Conservation (phyloP, 2,888 invertebrate species). For the Sesia bembeciformis region DNA sequence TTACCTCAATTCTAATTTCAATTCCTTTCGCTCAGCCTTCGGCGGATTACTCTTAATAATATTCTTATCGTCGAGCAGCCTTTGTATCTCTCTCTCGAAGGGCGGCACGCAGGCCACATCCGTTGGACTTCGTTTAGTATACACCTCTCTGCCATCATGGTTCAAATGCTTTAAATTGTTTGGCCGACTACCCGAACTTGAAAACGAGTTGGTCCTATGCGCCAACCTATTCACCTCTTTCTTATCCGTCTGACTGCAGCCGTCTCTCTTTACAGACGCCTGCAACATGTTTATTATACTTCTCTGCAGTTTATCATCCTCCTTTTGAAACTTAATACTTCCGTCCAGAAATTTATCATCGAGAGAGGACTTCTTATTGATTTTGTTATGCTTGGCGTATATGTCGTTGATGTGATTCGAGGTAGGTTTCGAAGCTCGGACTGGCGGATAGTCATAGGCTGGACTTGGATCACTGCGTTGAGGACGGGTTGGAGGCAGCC, state of each 20-base stretch:
- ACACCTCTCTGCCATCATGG: constrained; percentile 61
- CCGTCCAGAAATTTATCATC: constrained; percentile 59
- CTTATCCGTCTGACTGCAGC: constrained; percentile 79
- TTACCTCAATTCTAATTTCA: constrained; percentile 74
- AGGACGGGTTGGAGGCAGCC: constrained; percentile 55
- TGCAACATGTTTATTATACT: constrained; percentile 71
- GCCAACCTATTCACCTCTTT: constrained; percentile 68
- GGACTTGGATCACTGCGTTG: constrained; percentile 72
- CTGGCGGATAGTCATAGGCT: constrained; percentile 74
- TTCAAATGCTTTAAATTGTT: constrained; percentile 71
- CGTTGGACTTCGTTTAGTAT: constrained; percentile 60
- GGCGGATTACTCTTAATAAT: constrained; percentile 75
- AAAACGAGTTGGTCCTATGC: constrained; percentile 66
- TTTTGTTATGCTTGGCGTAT: constrained; percentile 52
- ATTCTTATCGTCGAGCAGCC: constrained; percentile 83
- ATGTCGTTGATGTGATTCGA: constrained; percentile 51
- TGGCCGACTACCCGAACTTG: constrained; percentile 66
- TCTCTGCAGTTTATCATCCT: constrained; percentile 63
- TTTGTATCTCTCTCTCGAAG: constrained; percentile 86
- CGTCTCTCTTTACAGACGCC: constrained; percentile 75
- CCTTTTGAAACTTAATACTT: constrained; percentile 50
- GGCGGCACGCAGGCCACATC: constrained; percentile 76
- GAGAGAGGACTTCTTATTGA: constrained; percentile 48
- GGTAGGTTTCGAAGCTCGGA: constrained; percentile 54
- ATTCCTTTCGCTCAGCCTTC: constrained; percentile 75